These are phyloP conservation scores for Tinea trinotella DNA, from an alignment of 2,888 invertebrate genomes.

Conservation along the genomic window DNA sequence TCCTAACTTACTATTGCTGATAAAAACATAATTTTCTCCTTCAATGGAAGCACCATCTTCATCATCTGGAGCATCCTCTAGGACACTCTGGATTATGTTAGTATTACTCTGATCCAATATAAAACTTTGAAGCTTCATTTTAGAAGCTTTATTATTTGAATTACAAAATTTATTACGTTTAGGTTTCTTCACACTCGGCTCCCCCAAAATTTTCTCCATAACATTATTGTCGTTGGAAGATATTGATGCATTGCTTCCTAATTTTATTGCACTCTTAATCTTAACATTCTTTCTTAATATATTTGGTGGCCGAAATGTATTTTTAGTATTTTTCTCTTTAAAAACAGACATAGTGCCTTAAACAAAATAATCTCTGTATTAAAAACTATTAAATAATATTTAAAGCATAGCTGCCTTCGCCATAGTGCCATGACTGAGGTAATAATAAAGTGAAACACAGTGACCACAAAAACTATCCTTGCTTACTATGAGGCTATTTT, in stretches of 20 bases:
- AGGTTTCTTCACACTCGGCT: background rate
- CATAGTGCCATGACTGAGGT: no score
- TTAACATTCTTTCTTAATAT: conserved; percentile 51
- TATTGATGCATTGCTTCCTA: background rate
- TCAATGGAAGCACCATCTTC: background rate
- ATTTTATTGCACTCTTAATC: conserved; percentile 27
- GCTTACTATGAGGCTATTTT: no score
- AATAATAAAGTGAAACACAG: no score
- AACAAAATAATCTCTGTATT: background rate
- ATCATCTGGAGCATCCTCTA: background rate
- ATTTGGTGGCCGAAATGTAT: conserved; percentile 56
- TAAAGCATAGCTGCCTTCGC: no score
- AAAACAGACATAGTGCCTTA: conserved; percentile 43
- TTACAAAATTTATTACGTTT: conserved; percentile 21
- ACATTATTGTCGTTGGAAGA: background rate
- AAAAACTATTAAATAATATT: no score
- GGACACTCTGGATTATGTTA: background rate
- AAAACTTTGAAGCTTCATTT: conserved; percentile 25
- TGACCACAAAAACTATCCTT: no score
- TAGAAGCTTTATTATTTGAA: conserved; percentile 22
- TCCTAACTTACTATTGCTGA: background rate
- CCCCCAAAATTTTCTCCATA: background rate
- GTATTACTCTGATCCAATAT: conserved; percentile 22
- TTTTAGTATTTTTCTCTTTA: conserved; percentile 43
- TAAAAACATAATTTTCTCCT: background rate